A percentile compares a stretch with the other conserved stretches of the same genome.
Evolutionary conservation across 2,888 invertebrate genomes (phyloP).

Genomic region (Ophraella communa): DNA sequence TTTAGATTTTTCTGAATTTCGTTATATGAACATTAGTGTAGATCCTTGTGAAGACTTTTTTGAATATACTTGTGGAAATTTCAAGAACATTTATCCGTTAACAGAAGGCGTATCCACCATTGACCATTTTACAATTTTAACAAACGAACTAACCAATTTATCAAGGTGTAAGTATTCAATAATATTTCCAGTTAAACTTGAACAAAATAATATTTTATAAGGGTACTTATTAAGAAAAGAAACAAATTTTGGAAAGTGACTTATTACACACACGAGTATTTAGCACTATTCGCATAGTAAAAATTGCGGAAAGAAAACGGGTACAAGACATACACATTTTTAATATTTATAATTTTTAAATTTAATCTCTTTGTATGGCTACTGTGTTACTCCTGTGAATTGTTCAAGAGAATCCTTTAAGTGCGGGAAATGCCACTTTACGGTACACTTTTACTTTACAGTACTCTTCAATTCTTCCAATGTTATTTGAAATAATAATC

Average conservation of each 20-base stretch:
- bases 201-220: background rate
- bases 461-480: too few species aligned
- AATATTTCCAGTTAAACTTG: background rate
- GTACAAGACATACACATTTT: too few species aligned
- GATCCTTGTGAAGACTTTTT: slow-evolving; percentile 62
- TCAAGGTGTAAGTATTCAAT: slow-evolving; percentile 49
- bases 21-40: slow-evolving; percentile 52
- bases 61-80: slow-evolving; percentile 61
- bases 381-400: too few species aligned
- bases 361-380: too few species aligned
- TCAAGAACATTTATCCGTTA: slow-evolving; percentile 56
- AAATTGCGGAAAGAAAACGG: too few species aligned
- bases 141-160: slow-evolving; percentile 52
- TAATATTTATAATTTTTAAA: too few species aligned
- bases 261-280: too few species aligned
- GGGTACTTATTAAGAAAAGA: background rate
- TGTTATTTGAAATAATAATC: too few species aligned
- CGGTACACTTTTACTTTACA: too few species aligned
- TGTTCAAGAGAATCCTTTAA: too few species aligned
- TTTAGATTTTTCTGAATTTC: slow-evolving; percentile 16
- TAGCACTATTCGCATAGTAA: too few species aligned
- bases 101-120: slow-evolving; percentile 49
- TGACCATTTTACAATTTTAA: slow-evolving; percentile 58
- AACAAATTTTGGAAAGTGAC: background rate
- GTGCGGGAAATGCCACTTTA: too few species aligned